phyloP scores from a whole-genome alignment of 2,888 invertebrate genomes.

The Macrosiphum euphorbiae region DNA sequence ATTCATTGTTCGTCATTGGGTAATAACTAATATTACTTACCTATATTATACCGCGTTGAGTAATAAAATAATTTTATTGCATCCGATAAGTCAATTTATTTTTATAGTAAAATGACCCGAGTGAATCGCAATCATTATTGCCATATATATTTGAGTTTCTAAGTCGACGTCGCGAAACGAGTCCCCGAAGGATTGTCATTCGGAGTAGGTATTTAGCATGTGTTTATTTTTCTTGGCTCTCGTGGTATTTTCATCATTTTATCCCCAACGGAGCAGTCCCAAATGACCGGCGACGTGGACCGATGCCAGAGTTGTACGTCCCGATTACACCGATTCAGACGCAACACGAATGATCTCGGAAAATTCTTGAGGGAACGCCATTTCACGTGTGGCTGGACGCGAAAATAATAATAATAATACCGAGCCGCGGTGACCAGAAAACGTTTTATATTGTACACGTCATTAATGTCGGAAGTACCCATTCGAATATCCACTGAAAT shows the following conservation, averaged over 20 bases:
- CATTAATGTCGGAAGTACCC: background rate
- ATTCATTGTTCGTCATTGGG: background rate
- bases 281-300: slow-evolving; percentile 36
- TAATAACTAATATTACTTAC: no score
- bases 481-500: background rate
- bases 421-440: background rate
- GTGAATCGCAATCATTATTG: background rate
- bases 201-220: background rate
- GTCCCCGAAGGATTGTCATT: slow-evolving; percentile 29
- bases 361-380: background rate
- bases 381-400: background rate
- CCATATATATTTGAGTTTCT: background rate
- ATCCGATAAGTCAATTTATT: background rate
- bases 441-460: background rate
- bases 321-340: slow-evolving; percentile 3
- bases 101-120: background rate
- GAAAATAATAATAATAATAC: background rate
- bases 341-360: background rate
- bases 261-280: background rate
- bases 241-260: background rate
- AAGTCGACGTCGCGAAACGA: background rate
- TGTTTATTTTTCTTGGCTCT: slow-evolving; percentile 46
- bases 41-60: background rate
- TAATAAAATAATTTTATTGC: background rate
- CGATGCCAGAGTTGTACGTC: slow-evolving; percentile 26